These are phyloP conservation scores for Pteronura brasiliensis DNA, from an alignment of 2,113 vertebrate species.

Conservation along the genomic window DNA sequence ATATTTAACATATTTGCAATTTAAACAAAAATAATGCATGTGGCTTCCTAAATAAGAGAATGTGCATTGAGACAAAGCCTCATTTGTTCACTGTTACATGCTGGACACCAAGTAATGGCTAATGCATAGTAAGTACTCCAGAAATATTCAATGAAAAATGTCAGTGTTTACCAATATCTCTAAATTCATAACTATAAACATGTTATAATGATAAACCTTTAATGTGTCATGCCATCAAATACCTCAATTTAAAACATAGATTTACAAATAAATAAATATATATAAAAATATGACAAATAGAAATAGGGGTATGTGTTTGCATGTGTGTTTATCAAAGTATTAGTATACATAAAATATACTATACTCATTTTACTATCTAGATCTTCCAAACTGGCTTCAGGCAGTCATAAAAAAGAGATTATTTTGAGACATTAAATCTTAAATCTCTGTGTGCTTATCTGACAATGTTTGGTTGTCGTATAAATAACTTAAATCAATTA, in stretches of 20 bases:
- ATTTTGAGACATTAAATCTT: not conserved
- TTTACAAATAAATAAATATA: not conserved
- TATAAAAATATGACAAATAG: not conserved
- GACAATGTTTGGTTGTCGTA: not conserved
- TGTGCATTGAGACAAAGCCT: not conserved
- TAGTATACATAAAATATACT: not conserved
- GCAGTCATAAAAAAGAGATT: not conserved
- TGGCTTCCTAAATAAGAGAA: not conserved
- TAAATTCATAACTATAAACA: not conserved
- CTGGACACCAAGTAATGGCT: not conserved
- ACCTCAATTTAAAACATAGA: not conserved
- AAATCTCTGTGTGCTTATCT: not conserved
- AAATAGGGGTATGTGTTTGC: not conserved
- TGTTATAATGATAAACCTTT: slow-evolving; percentile 24
- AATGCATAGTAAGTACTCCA: not conserved
- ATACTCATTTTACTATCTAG: not conserved
- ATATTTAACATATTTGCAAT: not conserved
- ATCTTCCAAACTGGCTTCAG: not conserved
- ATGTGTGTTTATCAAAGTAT: not conserved
- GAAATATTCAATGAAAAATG: not conserved
- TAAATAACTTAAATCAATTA: not conserved
- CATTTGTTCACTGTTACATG: not conserved
- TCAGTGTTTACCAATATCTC: not conserved
- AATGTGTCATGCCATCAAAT: slow-evolving; percentile 68
- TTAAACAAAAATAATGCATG: not conserved